Percentiles rank a stretch among this genome's conserved stretches.
phyloP scores from a whole-genome alignment of 2,113 vertebrate species.

The Hypanus sabinus region DNA sequence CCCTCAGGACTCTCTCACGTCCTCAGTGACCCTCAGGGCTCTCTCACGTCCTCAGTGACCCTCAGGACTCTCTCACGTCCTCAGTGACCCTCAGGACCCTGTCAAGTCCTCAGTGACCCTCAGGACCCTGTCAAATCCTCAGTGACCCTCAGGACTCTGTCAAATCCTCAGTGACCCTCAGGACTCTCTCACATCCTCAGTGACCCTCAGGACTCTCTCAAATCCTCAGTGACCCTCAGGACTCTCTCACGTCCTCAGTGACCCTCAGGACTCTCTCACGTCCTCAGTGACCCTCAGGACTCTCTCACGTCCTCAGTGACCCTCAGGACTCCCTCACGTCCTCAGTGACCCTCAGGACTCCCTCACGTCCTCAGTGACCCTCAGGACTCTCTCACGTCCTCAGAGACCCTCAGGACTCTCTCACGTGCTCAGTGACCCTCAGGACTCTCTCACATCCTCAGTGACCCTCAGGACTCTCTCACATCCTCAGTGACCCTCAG shows the following conservation, averaged over 20 bases:
- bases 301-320: not conserved
- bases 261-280: not conserved
- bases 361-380: no score
- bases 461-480: not conserved
- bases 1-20: not conserved
- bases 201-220: not conserved
- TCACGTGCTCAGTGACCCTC: no score
- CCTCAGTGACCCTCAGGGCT: no score
- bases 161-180: not conserved
- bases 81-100: not conserved
- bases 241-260: not conserved
- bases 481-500: no score
- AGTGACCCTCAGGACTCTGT: not conserved
- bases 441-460: not conserved
- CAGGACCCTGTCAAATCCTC: not conserved
- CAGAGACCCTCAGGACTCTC: not conserved
- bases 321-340: no score
- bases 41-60: not conserved
- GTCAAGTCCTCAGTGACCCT: not conserved
- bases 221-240: not conserved
- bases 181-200: not conserved
- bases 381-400: not conserved
- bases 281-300: not conserved
- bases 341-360: not conserved
- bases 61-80: not conserved